phyloP scores from a whole-genome alignment of 2,797 vertebrate genomes.

The Dicrostonyx torquatus region DNA sequence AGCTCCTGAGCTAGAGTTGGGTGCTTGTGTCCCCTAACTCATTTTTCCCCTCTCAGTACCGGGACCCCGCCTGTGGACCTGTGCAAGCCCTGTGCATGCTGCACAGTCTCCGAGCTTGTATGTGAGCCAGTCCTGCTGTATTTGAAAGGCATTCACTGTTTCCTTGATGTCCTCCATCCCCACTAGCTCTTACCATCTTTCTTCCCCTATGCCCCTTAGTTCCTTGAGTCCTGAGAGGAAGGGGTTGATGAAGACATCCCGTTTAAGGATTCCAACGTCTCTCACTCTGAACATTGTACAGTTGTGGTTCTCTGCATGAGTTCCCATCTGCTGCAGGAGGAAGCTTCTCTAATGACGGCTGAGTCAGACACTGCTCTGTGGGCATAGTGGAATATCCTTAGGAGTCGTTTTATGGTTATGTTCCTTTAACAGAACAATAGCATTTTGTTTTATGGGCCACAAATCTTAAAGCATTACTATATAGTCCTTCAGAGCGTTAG shows the following conservation, averaged over 20 bases:
- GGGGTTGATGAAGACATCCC: background rate
- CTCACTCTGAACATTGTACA: background rate
- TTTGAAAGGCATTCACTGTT: background rate
- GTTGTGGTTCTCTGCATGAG: background rate
- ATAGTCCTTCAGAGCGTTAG: background rate
- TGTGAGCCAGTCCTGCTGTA: background rate
- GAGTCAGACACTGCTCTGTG: background rate
- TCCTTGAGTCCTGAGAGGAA: background rate
- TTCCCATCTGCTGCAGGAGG: background rate
- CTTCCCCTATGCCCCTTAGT: no score
- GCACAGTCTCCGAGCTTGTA: background rate
- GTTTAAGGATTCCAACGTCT: background rate
- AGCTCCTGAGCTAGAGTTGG: background rate
- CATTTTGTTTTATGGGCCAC: background rate
- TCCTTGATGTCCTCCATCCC: background rate
- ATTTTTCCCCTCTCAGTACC: background rate
- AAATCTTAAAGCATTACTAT: background rate
- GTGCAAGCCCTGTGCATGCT: background rate
- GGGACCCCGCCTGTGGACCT: background rate
- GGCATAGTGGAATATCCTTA: background rate
- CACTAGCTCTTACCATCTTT: background rate
- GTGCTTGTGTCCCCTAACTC: no score
- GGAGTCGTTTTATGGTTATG: background rate
- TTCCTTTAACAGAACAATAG: background rate
- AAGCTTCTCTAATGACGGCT: background rate